Evolutionary conservation across 2,888 invertebrate genomes (phyloP).

Genomic region (Cerastoderma edule): DNA sequence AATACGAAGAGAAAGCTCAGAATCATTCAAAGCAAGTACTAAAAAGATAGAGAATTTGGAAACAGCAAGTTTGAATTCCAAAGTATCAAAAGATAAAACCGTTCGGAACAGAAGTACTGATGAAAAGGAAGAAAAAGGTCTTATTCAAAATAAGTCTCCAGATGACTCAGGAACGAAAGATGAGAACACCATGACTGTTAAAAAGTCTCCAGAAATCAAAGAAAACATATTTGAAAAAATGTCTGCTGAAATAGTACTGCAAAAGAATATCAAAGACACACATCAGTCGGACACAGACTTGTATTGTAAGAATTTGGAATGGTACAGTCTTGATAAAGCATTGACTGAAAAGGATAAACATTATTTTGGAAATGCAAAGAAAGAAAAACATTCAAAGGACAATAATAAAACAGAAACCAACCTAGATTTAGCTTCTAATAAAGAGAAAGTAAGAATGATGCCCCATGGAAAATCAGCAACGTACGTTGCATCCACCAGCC

Average conservation of each 20-base stretch:
- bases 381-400: neutral
- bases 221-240: constrained; percentile 4
- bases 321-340: neutral
- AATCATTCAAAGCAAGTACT: neutral
- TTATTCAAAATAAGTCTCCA: neutral
- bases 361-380: neutral
- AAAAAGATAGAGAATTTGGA: neutral
- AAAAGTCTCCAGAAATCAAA: neutral
- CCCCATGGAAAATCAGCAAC: neutral
- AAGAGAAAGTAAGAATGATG: neutral
- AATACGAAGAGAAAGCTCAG: neutral
- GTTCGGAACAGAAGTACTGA: neutral
- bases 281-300: no score
- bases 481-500: no score
- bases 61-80: no score
- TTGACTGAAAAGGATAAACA: neutral
- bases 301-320: no score
- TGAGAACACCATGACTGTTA: no score
- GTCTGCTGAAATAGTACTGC: neutral
- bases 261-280: neutral
- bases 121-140: neutral
- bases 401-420: neutral
- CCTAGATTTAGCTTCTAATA: neutral
- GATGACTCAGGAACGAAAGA: no score
- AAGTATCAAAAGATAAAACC: neutral